phyloP scores from a whole-genome alignment of 2,888 invertebrate species.

The Margaritifera margaritifera region DNA sequence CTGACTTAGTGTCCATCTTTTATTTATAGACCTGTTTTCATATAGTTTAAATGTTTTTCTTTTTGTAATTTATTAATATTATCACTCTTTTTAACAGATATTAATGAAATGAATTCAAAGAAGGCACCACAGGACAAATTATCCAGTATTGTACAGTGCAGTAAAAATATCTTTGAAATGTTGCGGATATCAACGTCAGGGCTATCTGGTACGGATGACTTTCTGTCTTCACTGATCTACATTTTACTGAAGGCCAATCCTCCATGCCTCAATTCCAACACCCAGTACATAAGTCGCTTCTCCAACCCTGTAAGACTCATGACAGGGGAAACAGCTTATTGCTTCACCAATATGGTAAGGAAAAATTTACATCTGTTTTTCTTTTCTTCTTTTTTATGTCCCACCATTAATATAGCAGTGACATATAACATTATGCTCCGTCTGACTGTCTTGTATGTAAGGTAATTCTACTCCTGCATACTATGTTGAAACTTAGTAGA shows the following conservation, averaged over 20 bases:
- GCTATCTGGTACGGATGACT: conserved; percentile 94
- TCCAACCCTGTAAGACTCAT: conserved; percentile 93
- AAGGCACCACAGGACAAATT: conserved; percentile 94
- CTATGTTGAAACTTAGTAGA: too few relatives aligned
- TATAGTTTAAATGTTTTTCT: background rate
- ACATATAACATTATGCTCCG: too few relatives aligned
- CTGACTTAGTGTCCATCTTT: too few relatives aligned
- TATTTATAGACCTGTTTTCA: background rate
- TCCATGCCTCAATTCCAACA: conserved; percentile 95
- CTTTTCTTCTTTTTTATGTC: too few relatives aligned
- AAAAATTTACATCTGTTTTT: too few relatives aligned
- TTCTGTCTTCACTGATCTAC: conserved; percentile 96
- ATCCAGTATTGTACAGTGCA: conserved; percentile 91
- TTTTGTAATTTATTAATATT: background rate
- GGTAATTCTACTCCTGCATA: too few relatives aligned
- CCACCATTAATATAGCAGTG: too few relatives aligned
- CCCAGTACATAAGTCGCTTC: conserved; percentile 95
- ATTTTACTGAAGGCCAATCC: conserved; percentile 98
- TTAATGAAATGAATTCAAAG: conserved; percentile 94
- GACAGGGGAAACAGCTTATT: conserved; percentile 98
- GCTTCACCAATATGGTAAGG: conserved; percentile 95
- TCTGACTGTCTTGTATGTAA: too few relatives aligned
- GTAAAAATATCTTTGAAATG: conserved; percentile 86
- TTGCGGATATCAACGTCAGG: conserved; percentile 58
- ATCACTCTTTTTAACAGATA: conserved; percentile 76